phyloP scores from a whole-genome alignment of 2,797 vertebrate species.

The Epinephelus awoara region DNA sequence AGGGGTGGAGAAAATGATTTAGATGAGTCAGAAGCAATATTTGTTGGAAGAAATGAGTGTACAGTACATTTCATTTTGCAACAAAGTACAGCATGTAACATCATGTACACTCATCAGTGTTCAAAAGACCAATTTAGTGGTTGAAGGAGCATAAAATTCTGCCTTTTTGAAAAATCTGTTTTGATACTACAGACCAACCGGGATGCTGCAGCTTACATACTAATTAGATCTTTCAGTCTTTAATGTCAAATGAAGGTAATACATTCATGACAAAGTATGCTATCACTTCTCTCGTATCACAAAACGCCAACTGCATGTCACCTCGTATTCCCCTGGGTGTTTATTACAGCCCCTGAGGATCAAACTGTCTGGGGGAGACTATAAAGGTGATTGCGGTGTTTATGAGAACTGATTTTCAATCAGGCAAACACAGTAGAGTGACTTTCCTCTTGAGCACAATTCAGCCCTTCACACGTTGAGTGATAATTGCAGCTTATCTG shows the following conservation, averaged over 20 bases:
- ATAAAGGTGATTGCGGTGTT: conserved; percentile 80
- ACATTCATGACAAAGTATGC: conserved; percentile 52
- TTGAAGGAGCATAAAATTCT: conserved; percentile 35
- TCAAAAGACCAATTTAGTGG: conserved; percentile 39
- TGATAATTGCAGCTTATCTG: conserved; percentile 79
- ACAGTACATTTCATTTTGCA: conserved; percentile 12
- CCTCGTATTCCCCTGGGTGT: conserved; percentile 56
- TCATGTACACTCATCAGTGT: neutral
- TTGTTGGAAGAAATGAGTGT: conserved; percentile 9
- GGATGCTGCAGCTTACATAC: conserved; percentile 42
- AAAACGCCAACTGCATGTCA: conserved; percentile 61
- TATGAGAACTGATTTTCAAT: conserved; percentile 81
- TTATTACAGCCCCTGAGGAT: conserved; percentile 68
- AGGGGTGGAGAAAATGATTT: conserved; percentile 10
- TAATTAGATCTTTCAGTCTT: conserved; percentile 58
- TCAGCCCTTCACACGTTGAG: conserved; percentile 72
- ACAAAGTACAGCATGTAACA: conserved; percentile 12
- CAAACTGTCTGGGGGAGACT: conserved; percentile 70
- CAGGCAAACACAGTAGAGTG: conserved; percentile 69
- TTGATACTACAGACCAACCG: conserved; percentile 34
- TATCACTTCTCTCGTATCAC: conserved; percentile 53
- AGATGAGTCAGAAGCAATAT: conserved; percentile 19
- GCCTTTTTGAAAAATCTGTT: conserved; percentile 38
- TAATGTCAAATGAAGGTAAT: conserved; percentile 62
- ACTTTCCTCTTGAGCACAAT: conserved; percentile 76